Evolutionary conservation across 2,113 vertebrate species (phyloP), one percentile per base, ranked within the genome.

Genomic region (Hydrochoerus hydrochaeris): DNA sequence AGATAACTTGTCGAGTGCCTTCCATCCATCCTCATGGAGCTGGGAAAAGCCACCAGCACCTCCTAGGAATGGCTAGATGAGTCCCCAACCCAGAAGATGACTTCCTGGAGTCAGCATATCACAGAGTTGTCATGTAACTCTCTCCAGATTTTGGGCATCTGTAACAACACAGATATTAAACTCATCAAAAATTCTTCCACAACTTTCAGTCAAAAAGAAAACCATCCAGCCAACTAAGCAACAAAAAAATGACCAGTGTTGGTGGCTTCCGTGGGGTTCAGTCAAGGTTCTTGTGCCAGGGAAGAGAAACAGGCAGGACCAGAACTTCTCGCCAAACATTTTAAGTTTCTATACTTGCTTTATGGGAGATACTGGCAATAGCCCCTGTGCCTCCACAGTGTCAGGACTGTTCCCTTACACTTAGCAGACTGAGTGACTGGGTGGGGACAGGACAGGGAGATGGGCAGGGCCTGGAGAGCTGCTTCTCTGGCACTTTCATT

Each of bases 121-220:
- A 11, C 80, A 63, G 32, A 57, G 54, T 85, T 30, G 20, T 62
- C 38, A 2, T 0, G 0, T 22, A 57, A 54, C 44, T 14, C 38
- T 65, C 65, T 46, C 5, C 5, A 28, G 24, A 60, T 32, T 67
- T 89, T 41, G 80, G 54, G 52, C 65, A 57, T 67, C 85, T 13
- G 7, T 10, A 67, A 65, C 38, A 77, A 30, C 38, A 35, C 12
- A 54, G 30, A 8, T 57, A 44, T 67, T 10, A 28, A 65, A 17
- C 46, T 83, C 22, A 35, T 54, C 13, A 16, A 73, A 58, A 58
- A 58, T 52, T 73, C 4, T 82, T 90, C n/a, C 1, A 11, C 22
- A 94, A 32, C 62, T 67, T 88, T 30, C n/a, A 52, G 12, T 63
- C 49, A 83, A 38, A 90, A 84, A 65, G 41, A 80, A 96, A 73